Percentiles rank a stretch among this genome's conserved stretches.
Conservation (phyloP, 2,797 vertebrate species). For the Sardinella longiceps region DNA sequence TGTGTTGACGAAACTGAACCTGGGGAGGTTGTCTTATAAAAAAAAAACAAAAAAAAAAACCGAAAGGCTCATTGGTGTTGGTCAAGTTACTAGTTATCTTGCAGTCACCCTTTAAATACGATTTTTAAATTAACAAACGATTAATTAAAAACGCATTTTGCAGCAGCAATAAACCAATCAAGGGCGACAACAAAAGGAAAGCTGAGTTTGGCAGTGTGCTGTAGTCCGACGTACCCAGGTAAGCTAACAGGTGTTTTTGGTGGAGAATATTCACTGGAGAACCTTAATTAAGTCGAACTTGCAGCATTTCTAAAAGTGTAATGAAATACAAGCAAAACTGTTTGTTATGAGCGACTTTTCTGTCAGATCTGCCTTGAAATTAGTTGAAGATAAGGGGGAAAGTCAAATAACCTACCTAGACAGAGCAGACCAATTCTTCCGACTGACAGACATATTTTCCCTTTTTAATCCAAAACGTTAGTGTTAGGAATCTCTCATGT, state of each 20-base stretch:
- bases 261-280: not conserved
- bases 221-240: not conserved
- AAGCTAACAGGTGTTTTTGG: not conserved
- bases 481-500: not conserved
- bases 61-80: not conserved
- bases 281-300: not conserved
- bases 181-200: not conserved
- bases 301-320: not conserved
- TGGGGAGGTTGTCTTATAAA: not conserved
- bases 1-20: not conserved
- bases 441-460: conserved; percentile 79
- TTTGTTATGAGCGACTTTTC: not conserved
- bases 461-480: not conserved
- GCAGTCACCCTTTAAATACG: not conserved
- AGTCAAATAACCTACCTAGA: conserved; percentile 80
- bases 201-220: not conserved
- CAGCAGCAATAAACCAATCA: not conserved
- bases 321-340: not conserved
- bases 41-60: not conserved
- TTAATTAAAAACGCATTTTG: not conserved
- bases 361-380: conserved; percentile 37
- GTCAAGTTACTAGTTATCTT: not conserved
- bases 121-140: not conserved
- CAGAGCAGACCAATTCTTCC: conserved; percentile 90
- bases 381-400: not conserved